Conservation (phyloP, 2,797 vertebrate species). For the Echiichthys vipera region DNA sequence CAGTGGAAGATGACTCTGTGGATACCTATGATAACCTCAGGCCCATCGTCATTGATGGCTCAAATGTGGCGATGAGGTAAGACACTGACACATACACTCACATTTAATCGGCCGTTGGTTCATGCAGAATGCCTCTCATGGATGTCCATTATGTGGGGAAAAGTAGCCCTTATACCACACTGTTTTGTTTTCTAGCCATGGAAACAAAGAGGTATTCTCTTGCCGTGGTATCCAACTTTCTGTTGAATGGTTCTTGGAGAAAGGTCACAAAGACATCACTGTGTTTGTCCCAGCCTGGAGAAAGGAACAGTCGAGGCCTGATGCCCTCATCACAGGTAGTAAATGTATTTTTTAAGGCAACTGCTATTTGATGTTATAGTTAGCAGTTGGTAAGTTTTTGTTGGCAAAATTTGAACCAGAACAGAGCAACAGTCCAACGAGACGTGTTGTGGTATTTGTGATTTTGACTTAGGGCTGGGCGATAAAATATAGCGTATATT, state of each 20-base stretch:
- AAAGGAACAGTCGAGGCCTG: conserved; percentile 98
- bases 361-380: background rate
- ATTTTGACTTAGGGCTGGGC: too few relatives aligned
- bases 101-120: background rate
- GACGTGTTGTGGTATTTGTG: background rate
- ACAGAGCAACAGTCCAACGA: background rate
- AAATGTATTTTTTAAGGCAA: background rate
- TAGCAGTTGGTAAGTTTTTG: background rate
- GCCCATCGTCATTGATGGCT: conserved; percentile 97
- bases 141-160: background rate
- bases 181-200: conserved; percentile 89
- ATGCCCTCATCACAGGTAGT: conserved; percentile 96
- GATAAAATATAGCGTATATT: too few relatives aligned
- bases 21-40: conserved; percentile 94
- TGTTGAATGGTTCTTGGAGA: conserved; percentile 98
- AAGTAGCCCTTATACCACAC: conserved; percentile 17
- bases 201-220: conserved; percentile 99
- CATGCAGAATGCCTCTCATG: background rate
- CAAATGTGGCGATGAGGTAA: conserved; percentile 99
- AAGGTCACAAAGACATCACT: conserved; percentile 98
- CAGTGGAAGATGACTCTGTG: conserved; percentile 92
- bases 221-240: conserved; percentile 97
- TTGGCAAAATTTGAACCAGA: too few relatives aligned
- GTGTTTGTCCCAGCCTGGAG: conserved; percentile 99
- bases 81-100: conserved; percentile 8